A percentile compares a stretch with the other conserved stretches of the same genome.
These are phyloP conservation scores for Heliconius hewitsoni DNA, from an alignment of 1,140 invertebrate species.

Conservation along the genomic window DNA sequence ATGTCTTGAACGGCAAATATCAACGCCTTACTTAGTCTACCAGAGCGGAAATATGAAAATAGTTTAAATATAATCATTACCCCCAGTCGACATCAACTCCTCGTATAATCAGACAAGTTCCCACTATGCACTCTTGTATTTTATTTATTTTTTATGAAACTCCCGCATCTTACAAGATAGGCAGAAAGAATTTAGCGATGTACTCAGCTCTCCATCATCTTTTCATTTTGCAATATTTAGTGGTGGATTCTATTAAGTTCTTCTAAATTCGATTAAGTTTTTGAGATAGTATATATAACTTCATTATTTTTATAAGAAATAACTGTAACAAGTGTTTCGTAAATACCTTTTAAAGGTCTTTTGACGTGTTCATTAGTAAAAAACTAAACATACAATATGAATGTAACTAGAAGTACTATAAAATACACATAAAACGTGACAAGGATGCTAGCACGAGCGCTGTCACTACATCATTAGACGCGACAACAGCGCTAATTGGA, in stretches of 20 bases:
- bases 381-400: neutral
- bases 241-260: too few species aligned
- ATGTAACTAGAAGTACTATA: neutral
- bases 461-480: conserved; percentile 4
- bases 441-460: neutral
- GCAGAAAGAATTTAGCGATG: too few species aligned
- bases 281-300: neutral
- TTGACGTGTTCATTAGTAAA: neutral
- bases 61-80: too few species aligned
- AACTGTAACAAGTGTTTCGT: neutral
- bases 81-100: too few species aligned
- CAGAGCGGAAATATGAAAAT: too few species aligned
- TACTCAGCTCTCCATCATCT: too few species aligned
- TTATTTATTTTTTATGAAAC: too few species aligned
- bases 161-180: too few species aligned
- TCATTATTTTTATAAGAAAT: neutral
- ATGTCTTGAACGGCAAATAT: neutral
- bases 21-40: too few species aligned
- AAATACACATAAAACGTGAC: neutral
- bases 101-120: too few species aligned
- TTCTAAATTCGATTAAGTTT: neutral
- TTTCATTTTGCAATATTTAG: too few species aligned
- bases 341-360: neutral
- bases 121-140: too few species aligned
- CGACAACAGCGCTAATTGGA: neutral